A percentile compares a stretch with the other conserved stretches of the same genome.
phyloP scores from a whole-genome alignment of 92 coral and sea anemone genomes.

The Plumapathes pennacea region DNA sequence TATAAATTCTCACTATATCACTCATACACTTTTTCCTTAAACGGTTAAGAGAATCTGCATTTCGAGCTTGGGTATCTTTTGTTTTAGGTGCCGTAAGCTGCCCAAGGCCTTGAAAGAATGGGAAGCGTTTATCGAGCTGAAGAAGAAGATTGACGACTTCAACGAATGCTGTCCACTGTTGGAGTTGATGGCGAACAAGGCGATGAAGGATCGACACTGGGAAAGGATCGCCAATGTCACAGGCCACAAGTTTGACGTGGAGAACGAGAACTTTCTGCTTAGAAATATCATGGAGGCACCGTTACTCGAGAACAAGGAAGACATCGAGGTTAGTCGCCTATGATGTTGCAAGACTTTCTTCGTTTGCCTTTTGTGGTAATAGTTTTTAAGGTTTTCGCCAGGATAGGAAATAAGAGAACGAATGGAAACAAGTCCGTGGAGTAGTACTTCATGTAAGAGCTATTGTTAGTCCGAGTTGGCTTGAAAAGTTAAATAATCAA shows the following conservation, averaged over 20 bases:
- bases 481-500: too few relatives aligned
- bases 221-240: slow-evolving; percentile 76
- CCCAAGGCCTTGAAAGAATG: slow-evolving; percentile 87
- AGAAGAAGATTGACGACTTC: slow-evolving; percentile 85
- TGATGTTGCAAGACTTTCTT: not conserved
- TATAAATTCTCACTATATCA: too few relatives aligned
- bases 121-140: slow-evolving; percentile 84
- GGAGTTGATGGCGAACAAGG: slow-evolving; percentile 87
- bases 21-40: too few relatives aligned
- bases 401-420: too few relatives aligned
- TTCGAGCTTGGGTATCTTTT: not conserved
- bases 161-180: slow-evolving; percentile 84
- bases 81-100: slow-evolving; percentile 77
- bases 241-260: slow-evolving; percentile 80
- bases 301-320: slow-evolving; percentile 71
- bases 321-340: slow-evolving; percentile 81
- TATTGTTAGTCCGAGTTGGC: too few relatives aligned
- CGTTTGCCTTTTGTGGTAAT: not conserved
- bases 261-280: slow-evolving; percentile 76
- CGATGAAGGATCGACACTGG: slow-evolving; percentile 93
- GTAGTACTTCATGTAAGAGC: too few relatives aligned
- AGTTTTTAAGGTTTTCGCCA: not conserved
- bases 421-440: too few relatives aligned
- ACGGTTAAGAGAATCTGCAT: not conserved
- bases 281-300: slow-evolving; percentile 95